Base-by-base conservation (phyloP, 2,888 invertebrate species). In the Hecatera dysodea region DNA sequence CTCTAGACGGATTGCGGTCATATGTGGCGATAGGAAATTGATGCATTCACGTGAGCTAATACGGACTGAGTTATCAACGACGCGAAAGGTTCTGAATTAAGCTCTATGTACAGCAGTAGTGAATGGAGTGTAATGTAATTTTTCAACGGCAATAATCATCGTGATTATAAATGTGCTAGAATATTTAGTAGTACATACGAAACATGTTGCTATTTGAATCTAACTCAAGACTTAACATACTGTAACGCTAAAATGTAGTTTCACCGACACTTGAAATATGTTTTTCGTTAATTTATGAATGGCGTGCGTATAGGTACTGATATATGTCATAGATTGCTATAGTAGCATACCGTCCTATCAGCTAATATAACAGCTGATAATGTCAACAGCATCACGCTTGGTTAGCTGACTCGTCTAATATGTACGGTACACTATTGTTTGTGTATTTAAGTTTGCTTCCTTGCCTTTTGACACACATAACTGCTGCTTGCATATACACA, bases 341-440 rank as follows among this genome's bases (percentile, higher is more conserved):
- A 53, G 33, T 12, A 68, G n/a, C 36, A n/a, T 9, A 36, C 3
- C 4, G 2, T n/a, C 55, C 17, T 67, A 44, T 44, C 52, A 9
- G 33, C n/a, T 53, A 44, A 66, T 44, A 36, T 9, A 53, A 17
- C 55, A 33, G 48, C 36, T 67, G 44, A 53, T 36, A 67, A 66
- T 52, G 29, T 24, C 66, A 67, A 52, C 24, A 55, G n/a, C n/a
- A 27, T 17, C 39, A 39, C 27, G 36, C 53, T 55, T 36, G n/a
- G 53, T 9, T 67, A 15, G 36, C 36, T 12, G 11, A 67, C 46
- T 27, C 22, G 19, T 11, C 19, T 33, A 33, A 29, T n/a, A 22
- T 29, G 12, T 56, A 27, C 1, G 15, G 12, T 2, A 46, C 44
- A 11, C 4, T 39, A 8, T 12, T 22, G 36, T 9, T 6, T 29